Conservation (phyloP, 2,113 vertebrate species). For the Empidonax traillii region DNA sequence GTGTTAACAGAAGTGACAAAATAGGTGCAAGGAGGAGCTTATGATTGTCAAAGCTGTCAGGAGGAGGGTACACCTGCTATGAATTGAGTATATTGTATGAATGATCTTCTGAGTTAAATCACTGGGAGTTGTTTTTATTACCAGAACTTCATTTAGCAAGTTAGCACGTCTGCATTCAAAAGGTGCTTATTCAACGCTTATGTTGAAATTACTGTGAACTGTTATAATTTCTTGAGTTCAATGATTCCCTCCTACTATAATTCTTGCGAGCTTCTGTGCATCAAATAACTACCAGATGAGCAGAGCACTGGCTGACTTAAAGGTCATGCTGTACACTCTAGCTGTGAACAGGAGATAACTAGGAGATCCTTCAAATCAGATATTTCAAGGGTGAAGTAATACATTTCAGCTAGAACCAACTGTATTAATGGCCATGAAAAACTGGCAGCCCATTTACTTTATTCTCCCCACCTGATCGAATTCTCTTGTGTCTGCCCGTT, state of each 20-base stretch:
- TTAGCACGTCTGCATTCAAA: neutral
- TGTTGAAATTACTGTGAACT: neutral
- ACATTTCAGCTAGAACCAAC: neutral
- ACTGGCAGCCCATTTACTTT: neutral
- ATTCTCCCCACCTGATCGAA: neutral
- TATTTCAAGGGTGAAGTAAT: neutral
- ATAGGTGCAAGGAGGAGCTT: neutral
- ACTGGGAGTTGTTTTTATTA: fast-evolving
- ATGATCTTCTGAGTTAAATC: neutral
- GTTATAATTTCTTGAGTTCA: neutral
- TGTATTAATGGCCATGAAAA: neutral
- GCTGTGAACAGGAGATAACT: neutral
- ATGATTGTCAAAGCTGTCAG: neutral
- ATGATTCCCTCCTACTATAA: neutral
- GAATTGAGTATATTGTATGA: neutral
- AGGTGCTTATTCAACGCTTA: neutral
- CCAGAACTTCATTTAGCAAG: neutral
- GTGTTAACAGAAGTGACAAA: neutral
- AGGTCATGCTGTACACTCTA: neutral
- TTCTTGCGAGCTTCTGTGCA: neutral
- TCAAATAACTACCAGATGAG: neutral
- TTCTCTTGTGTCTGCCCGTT: neutral
- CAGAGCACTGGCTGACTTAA: neutral
- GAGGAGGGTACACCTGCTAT: neutral
- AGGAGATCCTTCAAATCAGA: neutral